phyloP scores from a whole-genome alignment of 1,140 invertebrate species.

The Diorhabda carinulata region DNA sequence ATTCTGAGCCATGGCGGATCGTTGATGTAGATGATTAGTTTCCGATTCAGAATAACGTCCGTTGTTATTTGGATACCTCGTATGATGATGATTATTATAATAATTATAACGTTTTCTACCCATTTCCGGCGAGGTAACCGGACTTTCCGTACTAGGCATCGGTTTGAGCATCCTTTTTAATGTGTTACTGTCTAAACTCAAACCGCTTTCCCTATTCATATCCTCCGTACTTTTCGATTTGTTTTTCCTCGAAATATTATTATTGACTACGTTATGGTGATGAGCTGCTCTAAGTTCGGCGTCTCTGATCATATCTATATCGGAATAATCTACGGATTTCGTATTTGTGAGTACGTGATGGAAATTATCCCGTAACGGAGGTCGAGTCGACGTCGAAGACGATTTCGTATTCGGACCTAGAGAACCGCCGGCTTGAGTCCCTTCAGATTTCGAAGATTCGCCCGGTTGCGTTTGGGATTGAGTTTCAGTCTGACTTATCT shows the following conservation, averaged over 20 bases:
- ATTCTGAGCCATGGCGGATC: slow-evolving; percentile 45
- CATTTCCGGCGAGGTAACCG: slow-evolving; percentile 85
- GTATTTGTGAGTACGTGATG: slow-evolving; percentile 57
- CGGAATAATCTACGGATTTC: slow-evolving; percentile 73
- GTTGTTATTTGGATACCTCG: slow-evolving; percentile 52
- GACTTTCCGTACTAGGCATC: slow-evolving; percentile 80
- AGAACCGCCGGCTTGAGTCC: slow-evolving; percentile 74
- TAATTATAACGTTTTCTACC: slow-evolving; percentile 66
- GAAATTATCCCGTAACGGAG: slow-evolving; percentile 55
- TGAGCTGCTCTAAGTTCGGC: slow-evolving; percentile 57
- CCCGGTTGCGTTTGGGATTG: slow-evolving; percentile 50
- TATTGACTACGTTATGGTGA: slow-evolving; percentile 63
- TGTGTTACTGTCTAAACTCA: slow-evolving; percentile 65
- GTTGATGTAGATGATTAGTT: slow-evolving; percentile 44
- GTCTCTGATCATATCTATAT: slow-evolving; percentile 65
- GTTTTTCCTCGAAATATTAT: slow-evolving; percentile 55
- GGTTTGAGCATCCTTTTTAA: slow-evolving; percentile 91
- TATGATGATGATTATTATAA: slow-evolving; percentile 55
- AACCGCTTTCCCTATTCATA: slow-evolving; percentile 62
- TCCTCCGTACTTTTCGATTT: slow-evolving; percentile 88
- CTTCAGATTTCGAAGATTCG: slow-evolving; percentile 67
- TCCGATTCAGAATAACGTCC: slow-evolving; percentile 54
- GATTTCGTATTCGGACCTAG: slow-evolving; percentile 55
- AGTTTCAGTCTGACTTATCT: slow-evolving; percentile 42
- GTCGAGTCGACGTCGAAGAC: slow-evolving; percentile 58